A percentile compares a stretch with the other conserved stretches of the same genome.
These are phyloP conservation scores for Cuculus canorus DNA, from an alignment of 2,797 vertebrate species.

Conservation along the genomic window DNA sequence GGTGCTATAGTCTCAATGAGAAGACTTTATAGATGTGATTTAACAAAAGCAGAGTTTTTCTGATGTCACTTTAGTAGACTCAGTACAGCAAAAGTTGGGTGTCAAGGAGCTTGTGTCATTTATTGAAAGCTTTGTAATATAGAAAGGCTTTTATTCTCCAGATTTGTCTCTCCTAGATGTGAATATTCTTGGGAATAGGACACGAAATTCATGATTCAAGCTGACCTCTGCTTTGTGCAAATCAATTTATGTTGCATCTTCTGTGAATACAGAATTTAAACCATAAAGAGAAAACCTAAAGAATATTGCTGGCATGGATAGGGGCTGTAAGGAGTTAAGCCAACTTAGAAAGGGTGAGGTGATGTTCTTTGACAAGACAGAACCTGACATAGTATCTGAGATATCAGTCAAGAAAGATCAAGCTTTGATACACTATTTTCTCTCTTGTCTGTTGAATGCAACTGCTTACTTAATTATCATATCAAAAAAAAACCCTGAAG, in stretches of 20 bases:
- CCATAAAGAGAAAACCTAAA: not conserved
- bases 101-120: not conserved
- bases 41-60: not conserved
- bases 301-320: not conserved
- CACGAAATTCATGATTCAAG: not conserved
- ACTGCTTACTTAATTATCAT: not conserved
- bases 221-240: not conserved
- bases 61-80: not conserved
- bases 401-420: not conserved
- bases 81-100: not conserved
- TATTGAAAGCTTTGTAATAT: not conserved
- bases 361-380: constrained; percentile 28
- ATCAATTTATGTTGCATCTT: not conserved
- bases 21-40: not conserved
- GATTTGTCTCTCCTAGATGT: not conserved
- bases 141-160: not conserved
- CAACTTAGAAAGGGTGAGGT: not conserved
- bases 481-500: not conserved
- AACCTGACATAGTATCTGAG: not conserved
- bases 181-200: not conserved
- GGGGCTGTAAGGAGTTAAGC: not conserved
- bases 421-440: not conserved
- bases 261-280: not conserved
- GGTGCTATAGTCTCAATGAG: not conserved
- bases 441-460: not conserved